Conservation (phyloP, 2,797 vertebrate species). For the Karalla daura region DNA sequence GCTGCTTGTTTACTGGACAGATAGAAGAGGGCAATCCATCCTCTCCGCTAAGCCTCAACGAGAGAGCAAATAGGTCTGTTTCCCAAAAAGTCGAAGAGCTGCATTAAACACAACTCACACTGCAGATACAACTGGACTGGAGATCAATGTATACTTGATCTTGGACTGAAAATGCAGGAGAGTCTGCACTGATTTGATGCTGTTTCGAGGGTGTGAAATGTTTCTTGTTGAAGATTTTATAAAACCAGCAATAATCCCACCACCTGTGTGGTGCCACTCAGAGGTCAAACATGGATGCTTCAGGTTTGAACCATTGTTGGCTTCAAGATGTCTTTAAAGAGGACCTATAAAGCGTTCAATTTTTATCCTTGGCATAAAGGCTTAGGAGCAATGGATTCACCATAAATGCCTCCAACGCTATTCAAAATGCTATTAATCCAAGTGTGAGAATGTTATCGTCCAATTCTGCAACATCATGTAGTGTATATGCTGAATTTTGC, state of each 20-base stretch:
- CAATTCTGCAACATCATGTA: too few species aligned
- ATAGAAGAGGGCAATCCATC: background rate
- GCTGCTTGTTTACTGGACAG: background rate
- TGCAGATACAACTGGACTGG: background rate
- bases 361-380: too few species aligned
- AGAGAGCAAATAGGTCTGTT: background rate
- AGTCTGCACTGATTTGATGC: constrained; percentile 15
- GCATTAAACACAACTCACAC: background rate
- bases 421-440: too few species aligned
- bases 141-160: background rate
- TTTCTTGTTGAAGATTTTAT: constrained; percentile 41
- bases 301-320: constrained; percentile 14
- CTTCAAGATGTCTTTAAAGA: background rate
- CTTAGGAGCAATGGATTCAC: too few species aligned
- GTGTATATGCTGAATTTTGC: too few species aligned
- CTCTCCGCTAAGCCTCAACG: background rate
- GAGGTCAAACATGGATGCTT: constrained; percentile 11
- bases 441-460: too few species aligned
- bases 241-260: constrained; percentile 12
- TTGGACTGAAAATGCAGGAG: background rate
- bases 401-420: too few species aligned
- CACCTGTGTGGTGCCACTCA: constrained; percentile 35
- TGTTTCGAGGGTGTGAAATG: constrained; percentile 26
- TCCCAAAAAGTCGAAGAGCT: background rate
- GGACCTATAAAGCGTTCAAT: too few species aligned